Evolutionary conservation across 2,797 vertebrate genomes (phyloP).

Genomic region (Centropyge bicolor): DNA sequence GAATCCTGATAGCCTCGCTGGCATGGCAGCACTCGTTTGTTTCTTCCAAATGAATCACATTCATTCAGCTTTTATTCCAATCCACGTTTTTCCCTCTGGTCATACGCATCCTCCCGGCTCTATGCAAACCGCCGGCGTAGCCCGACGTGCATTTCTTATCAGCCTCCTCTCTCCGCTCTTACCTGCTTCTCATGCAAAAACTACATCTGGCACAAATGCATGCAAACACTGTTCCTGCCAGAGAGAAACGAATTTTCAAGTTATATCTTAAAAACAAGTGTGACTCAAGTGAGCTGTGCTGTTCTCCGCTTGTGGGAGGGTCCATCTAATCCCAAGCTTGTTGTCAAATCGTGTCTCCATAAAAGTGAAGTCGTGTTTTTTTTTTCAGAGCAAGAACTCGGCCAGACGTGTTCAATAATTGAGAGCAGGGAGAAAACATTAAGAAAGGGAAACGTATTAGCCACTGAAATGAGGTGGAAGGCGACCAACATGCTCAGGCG

Average conservation of each 20-base stretch:
- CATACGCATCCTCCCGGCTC: constrained; percentile 6
- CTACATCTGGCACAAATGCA: constrained; percentile 45
- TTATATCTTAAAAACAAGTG: constrained; percentile 58
- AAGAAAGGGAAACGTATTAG: constrained; percentile 55
- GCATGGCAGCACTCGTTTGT: constrained; percentile 3
- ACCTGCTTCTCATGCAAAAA: constrained; percentile 55
- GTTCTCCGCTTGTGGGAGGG: constrained; percentile 46
- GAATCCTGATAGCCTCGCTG: constrained; percentile 11
- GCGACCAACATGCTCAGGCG: constrained; percentile 34
- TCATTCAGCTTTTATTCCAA: constrained; percentile 27
- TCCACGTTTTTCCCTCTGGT: not conserved
- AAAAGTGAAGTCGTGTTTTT: constrained; percentile 80
- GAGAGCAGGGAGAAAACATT: constrained; percentile 50
- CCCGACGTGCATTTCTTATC: constrained; percentile 32
- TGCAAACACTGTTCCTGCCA: constrained; percentile 35
- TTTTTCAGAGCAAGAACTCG: constrained; percentile 59
- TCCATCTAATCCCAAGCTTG: constrained; percentile 63
- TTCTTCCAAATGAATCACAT: constrained; percentile 34
- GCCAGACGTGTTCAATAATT: constrained; percentile 76
- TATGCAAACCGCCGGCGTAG: constrained; percentile 2
- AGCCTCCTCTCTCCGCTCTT: constrained; percentile 24
- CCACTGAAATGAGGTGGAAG: constrained; percentile 67
- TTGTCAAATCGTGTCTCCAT: constrained; percentile 71
- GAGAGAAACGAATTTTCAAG: constrained; percentile 38
- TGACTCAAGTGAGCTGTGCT: constrained; percentile 58